Evolutionary conservation across 1,140 invertebrate species (phyloP), one percentile per base, ranked within the genome.

Genomic region (Euborellia annulipes): DNA sequence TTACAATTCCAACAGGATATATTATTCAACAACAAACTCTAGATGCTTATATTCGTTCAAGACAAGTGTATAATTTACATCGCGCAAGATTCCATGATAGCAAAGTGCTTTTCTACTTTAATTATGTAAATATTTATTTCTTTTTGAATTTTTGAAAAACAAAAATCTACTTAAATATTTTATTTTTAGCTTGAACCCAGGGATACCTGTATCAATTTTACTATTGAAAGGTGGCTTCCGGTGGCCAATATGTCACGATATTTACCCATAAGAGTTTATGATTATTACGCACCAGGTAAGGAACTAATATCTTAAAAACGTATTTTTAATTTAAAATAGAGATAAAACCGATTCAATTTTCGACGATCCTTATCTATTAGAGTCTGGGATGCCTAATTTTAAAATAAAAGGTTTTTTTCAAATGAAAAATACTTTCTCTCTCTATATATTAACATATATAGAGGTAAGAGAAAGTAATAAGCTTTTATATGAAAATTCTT

Each of bases 231-330:
- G 50, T 96, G 90, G 90, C 86, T 77, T 65, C 93, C 92, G 8
- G 89, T 95, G 2, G 93, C 92, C 13, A 97, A 97, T 64, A 88
- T 94, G 81, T 92, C 92, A 0, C 74, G 87, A 22, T 91, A 89
- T 60, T 71, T 95, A 50, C 78, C 86, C 3, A 78, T 93, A 38
- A 74, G 87, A 52, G 78, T 96, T 6, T 96, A 94, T 62, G 92
- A 96, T 66, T 96, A 93, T 58, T 96, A 96, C 69, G 81, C 92
- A 46, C 92, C 92, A 60, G 88, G 88, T 92, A 65, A 67, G 62
- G 59, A n/a, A n/a, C n/a, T n/a, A n/a, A n/a, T n/a, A n/a, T n/a
- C n/a, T n/a, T n/a, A n/a, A n/a, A n/a, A n/a, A n/a, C n/a, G n/a
- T n/a, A n/a, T n/a, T n/a, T n/a, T n/a, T n/a, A n/a, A n/a, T n/a